Percentiles rank a stretch among this genome's conserved stretches.
phyloP scores from a whole-genome alignment of 2,888 invertebrate genomes.

The Parnassius smintheus region DNA sequence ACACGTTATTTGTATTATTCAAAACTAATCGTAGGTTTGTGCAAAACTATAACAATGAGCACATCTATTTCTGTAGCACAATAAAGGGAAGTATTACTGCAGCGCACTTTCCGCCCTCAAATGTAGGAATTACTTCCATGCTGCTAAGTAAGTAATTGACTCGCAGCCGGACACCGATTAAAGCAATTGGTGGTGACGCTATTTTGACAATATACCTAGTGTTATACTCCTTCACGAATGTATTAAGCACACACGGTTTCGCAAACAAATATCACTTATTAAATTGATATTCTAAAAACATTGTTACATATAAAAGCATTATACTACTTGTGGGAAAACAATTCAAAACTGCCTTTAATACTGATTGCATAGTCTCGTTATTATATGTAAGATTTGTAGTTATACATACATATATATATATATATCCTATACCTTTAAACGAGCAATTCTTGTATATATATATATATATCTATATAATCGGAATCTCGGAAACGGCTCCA shows the following conservation, averaged over 20 bases:
- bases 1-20: no score
- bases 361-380: no score
- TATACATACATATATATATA: no score
- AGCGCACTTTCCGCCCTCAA: constrained; percentile 75
- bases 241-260: background rate
- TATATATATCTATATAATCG: no score
- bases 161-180: constrained; percentile 75
- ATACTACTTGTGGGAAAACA: background rate
- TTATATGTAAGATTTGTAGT: no score
- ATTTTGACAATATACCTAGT: constrained; percentile 72
- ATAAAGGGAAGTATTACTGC: constrained; percentile 78
- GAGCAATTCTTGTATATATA: no score
- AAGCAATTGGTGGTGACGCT: constrained; percentile 74
- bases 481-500: no score
- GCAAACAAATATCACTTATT: background rate
- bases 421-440: no score
- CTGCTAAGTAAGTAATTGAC: constrained; percentile 78
- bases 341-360: no score
- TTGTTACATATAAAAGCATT: background rate
- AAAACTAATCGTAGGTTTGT: background rate
- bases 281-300: background rate
- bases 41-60: constrained; percentile 11
- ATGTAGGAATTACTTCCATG: constrained; percentile 79
- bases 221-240: constrained; percentile 12
- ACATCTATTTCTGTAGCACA: constrained; percentile 54